A percentile compares a stretch with the other conserved stretches of the same genome.
Evolutionary conservation across 2,888 invertebrate species (phyloP).

Genomic region (Yponomeuta plumbellus): DNA sequence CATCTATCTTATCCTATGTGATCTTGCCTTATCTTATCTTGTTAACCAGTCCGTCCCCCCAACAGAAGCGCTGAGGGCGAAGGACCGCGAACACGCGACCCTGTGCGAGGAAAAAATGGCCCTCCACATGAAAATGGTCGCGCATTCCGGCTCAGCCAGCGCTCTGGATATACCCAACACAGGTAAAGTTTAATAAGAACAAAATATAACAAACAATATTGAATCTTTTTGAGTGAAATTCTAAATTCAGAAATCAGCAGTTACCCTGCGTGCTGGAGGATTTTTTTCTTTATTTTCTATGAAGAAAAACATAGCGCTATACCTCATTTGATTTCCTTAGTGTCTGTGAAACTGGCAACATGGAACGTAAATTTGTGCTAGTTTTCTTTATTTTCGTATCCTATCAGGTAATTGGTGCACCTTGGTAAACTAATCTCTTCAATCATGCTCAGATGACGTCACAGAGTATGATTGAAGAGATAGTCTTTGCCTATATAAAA

Average conservation of each 20-base stretch:
- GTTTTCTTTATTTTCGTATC: neutral
- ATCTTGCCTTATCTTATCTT: neutral
- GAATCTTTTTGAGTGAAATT: too few species aligned
- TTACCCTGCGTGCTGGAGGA: too few species aligned
- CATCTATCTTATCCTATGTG: too few species aligned
- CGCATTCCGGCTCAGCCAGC: slow-evolving; percentile 70
- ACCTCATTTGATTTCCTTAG: too few species aligned
- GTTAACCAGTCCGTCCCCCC: neutral
- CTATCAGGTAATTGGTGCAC: neutral
- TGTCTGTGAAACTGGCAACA: neutral
- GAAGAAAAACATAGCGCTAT: too few species aligned
- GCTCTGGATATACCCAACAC: slow-evolving; percentile 49
- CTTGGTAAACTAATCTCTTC: too few species aligned
- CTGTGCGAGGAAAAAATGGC: slow-evolving; percentile 93
- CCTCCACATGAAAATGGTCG: slow-evolving; percentile 85
- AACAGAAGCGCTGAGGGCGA: slow-evolving; percentile 88
- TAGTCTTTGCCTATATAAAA: too few species aligned
- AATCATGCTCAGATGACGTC: too few species aligned
- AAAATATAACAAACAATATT: too few species aligned
- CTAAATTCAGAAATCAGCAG: too few species aligned
- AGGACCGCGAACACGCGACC: slow-evolving; percentile 91
- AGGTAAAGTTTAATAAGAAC: slow-evolving; percentile 34
- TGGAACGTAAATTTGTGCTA: neutral
- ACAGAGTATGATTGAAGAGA: too few species aligned
- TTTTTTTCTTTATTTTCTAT: too few species aligned